Base-by-base conservation (phyloP, 2,888 invertebrate species). In the Himalopsyche tibetana region DNA sequence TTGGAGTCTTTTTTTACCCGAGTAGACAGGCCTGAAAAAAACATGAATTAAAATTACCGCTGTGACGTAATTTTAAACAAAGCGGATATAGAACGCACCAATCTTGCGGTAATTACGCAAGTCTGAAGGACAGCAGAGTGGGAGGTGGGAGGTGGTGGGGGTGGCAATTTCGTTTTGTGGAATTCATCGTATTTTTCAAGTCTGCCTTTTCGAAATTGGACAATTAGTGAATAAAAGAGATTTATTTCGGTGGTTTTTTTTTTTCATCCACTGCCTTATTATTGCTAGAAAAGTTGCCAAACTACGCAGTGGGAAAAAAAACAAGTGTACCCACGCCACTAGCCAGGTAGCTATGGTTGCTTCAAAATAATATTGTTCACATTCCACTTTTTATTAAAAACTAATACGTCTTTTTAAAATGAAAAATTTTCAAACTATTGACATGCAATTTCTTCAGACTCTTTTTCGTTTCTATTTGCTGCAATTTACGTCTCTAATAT, bases 171-270 rank as follows among this genome's bases (percentile, higher is more conserved):
- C 63, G 19, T 63, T 63, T 63, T 19, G 19, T 28, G 19, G 63
- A 19, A 19, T 63, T 63, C 63, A 19, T 63, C 63, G 63, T 63
- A 63, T 63, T 63, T 63, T 63, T 63, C 19, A 63, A 63, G 63
- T 28, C 63, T 12, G 15, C 15, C 51, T 51, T 51, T 51, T 51
- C 6, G 63, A 63, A 63, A 63, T 63, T 63, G 63, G 63, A 63
- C 63, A 63, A 63, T 63, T 63, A 63, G 63, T 28, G 63, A 28
- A 63, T 63, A 63, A 28, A 63, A 63, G 28, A 15, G 63, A 63
- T 63, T 63, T 63, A 63, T 63, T 63, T 19, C 63, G 63, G 15
- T 15, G 51, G 15, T 51, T 51, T 51, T 51, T 45, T 5, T 63
- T 63, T 19, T 63, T 15, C 28, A 28, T 15, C 2, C 19, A 19